Base-by-base conservation (phyloP, 2,888 invertebrate genomes). In the Drosophila formosana region DNA sequence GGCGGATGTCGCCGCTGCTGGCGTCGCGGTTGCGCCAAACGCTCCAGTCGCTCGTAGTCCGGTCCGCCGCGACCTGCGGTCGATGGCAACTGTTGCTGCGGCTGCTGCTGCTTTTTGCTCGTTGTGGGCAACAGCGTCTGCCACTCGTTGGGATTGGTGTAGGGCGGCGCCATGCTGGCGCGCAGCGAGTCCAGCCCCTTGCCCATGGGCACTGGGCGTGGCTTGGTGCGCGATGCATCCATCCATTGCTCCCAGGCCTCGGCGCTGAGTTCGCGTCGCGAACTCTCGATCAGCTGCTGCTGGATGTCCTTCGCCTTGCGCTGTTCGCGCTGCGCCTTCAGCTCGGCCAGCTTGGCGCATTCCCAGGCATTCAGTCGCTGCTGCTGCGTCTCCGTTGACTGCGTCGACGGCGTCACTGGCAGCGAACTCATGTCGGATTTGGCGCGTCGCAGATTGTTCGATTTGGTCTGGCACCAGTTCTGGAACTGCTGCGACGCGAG, bases 141-240 rank as follows among this genome's bases (percentile, higher is more conserved):
- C 91, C 91, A 91, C 46, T 89, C 83, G 34, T 85, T 88, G 18
- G 91, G 91, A 82, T 92, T 92, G 0, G 82, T 63, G 64, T 75
- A 91, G 30, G 88, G 86, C 50, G 89, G 82, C 3, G 91, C 89
- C 51, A 89, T 77, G 2, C 90, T 90, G 13, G 91, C 91, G 4
- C 89, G 90, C 46, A 91, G 70, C 5, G 91, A 89, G 49, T 89
- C 80, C 13, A 91, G 61, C 5, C 92, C 91, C 39, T 79, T 75
- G 39, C 91, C 91, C 25, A 92, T 79, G 4, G 91, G 91, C 45
- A 91, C 91, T 2, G 91, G 91, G 25, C 90, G 90, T 2, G 91
- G 91, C 65, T 90, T 90, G 11, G 81, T 66, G 73, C 81, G 51
- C 0, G 78, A 4, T 8, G 50, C 51, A 2, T 45, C 50, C 3